Base-by-base conservation (phyloP, 2,888 invertebrate genomes). In the Tetropium fuscum region DNA sequence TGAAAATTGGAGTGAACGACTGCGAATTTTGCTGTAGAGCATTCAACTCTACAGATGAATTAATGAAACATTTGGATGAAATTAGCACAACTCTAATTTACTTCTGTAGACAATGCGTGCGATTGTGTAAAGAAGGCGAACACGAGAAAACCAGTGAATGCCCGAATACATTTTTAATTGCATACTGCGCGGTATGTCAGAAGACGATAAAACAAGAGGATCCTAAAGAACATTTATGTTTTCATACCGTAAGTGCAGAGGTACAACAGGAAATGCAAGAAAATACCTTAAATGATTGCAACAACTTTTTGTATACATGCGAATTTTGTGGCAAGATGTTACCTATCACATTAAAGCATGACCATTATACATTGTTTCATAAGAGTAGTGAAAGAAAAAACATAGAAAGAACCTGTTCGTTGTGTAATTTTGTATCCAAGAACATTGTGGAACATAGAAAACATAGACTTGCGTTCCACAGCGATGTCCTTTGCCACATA, bases 401-500 rank as follows among this genome's bases (percentile, higher is more conserved):
- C n/a, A 13, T 3, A 10, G 8, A 5, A n/a, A 48, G 22, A 13
- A 36, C 34, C 3, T 48, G 48, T 7, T 1, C 10, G 1, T 1
- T 2, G 1, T 48, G 48, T 48, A 7, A 48, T 1, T 22, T 36
- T 1, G 5, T 11, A 2, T 48, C 38, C 6, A 1, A 15, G 2
- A 10, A 19, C 10, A 1, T 15, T 36, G 15, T 8, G 2, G 36
- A 11, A n/a, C 22, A 22, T n/a, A 48, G 36, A 7, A 48, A 3
- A 7, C 48, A 48, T 36, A 36, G 13, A 16, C 15, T 19, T 6
- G 0, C 6, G 0, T 10, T 20, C 7, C 20, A 34, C 6, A 18
- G 32, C 16, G 15, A 53, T 15, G 7, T 34, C 1, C 45, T 58
- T 2, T 73, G 73, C 38, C 60, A 71, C 13, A 53, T 70, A 32